phyloP scores from a whole-genome alignment of 2,113 vertebrate species.

The Coregonus clupeaformis region DNA sequence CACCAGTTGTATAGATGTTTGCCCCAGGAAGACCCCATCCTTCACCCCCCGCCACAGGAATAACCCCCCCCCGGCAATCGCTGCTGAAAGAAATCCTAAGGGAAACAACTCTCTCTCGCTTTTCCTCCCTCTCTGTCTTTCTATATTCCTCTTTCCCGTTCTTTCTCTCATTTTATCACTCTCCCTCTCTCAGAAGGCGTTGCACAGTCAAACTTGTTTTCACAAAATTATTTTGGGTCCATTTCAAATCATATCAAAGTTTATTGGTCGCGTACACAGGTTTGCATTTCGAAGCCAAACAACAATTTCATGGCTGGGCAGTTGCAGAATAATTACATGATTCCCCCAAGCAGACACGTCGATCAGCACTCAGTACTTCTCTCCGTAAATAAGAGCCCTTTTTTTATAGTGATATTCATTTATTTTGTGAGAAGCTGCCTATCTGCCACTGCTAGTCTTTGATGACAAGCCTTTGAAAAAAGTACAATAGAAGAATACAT shows the following conservation, averaged over 20 bases:
- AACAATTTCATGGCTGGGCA: constrained; percentile 65
- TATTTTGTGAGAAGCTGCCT: constrained; percentile 34
- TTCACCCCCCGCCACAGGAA: background rate
- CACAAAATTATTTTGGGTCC: constrained; percentile 45
- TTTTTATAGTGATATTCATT: background rate
- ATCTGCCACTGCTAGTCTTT: constrained; percentile 4
- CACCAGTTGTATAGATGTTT: too few relatives aligned
- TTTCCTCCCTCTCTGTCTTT: background rate
- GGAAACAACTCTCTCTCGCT: background rate
- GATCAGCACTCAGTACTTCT: constrained; percentile 38
- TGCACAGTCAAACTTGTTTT: constrained; percentile 23
- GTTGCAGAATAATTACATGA: constrained; percentile 59
- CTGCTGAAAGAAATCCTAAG: background rate
- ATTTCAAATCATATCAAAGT: constrained; percentile 27
- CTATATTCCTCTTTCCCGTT: background rate
- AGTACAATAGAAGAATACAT: constrained; percentile 4
- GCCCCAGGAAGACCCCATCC: constrained; percentile 16
- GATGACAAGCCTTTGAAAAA: background rate
- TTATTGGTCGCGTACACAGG: too few relatives aligned
- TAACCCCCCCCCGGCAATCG: constrained; percentile 12
- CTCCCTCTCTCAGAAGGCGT: constrained; percentile 16
- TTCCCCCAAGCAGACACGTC: constrained; percentile 43
- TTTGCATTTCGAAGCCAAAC: constrained; percentile 31
- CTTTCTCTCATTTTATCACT: background rate
- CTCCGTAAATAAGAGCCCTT: constrained; percentile 18